Evolutionary conservation across 2,797 vertebrate genomes (phyloP).

Genomic region (Muscicapa comitata): DNA sequence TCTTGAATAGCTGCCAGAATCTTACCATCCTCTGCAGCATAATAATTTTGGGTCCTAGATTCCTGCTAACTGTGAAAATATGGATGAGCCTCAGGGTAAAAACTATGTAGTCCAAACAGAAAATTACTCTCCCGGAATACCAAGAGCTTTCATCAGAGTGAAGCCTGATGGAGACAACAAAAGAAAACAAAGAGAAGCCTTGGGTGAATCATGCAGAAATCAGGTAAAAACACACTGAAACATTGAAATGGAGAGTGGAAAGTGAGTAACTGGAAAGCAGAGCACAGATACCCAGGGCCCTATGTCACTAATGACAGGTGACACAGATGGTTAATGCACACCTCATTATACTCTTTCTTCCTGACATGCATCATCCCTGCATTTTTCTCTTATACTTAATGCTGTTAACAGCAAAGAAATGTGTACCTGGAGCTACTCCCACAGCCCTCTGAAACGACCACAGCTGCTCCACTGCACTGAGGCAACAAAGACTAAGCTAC

Average conservation of each 20-base stretch:
- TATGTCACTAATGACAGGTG: background rate
- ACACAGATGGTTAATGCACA: background rate
- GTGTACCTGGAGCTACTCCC: background rate
- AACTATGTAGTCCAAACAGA: constrained; percentile 83
- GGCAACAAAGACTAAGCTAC: background rate
- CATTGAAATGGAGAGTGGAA: background rate
- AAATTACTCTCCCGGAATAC: constrained; percentile 80
- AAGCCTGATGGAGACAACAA: constrained; percentile 60
- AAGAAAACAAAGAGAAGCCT: background rate
- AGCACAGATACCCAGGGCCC: background rate
- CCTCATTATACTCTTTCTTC: background rate
- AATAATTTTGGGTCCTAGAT: constrained; percentile 82
- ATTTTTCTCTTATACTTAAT: background rate
- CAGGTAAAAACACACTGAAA: background rate
- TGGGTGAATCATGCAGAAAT: background rate
- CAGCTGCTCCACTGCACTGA: background rate
- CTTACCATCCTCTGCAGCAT: constrained; percentile 84
- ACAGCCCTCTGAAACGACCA: background rate
- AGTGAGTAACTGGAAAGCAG: background rate
- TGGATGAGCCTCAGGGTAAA: constrained; percentile 81
- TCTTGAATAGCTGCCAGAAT: constrained; percentile 15
- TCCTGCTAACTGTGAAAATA: constrained; percentile 82
- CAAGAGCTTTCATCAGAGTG: constrained; percentile 71
- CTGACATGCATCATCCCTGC: background rate
- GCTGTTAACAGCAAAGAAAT: background rate